phyloP scores from a whole-genome alignment of 1,140 invertebrate genomes.

The Polypedilum vanderplanki region DNA sequence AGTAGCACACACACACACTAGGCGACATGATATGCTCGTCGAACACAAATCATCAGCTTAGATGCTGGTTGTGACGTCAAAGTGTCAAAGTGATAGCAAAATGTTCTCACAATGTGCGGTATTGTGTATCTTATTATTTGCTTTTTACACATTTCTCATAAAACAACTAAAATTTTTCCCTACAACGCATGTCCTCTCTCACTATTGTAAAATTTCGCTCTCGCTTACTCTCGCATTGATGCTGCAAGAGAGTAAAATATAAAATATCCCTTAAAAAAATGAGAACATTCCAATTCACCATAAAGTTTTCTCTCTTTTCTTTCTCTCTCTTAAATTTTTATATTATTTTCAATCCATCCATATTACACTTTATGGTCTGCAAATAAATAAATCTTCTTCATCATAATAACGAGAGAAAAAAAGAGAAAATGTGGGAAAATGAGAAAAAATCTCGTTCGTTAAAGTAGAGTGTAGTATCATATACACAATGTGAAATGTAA shows the following conservation, averaged over 20 bases:
- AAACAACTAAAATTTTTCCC: not conserved
- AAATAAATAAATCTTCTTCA: no score
- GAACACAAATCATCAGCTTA: slow-evolving; percentile 25
- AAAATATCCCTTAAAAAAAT: not conserved
- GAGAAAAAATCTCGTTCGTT: no score
- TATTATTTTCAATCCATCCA: no score
- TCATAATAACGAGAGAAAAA: no score
- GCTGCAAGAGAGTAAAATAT: not conserved
- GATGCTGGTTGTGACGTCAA: slow-evolving; percentile 26
- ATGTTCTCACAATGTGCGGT: slow-evolving; percentile 1
- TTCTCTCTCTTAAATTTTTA: no score
- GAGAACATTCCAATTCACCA: not conserved
- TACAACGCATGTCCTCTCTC: not conserved
- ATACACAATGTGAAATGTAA: no score
- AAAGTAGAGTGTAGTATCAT: no score
- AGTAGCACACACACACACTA: not conserved
- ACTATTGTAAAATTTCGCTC: no score
- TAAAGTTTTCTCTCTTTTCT: not conserved
- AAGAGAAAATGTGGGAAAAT: no score
- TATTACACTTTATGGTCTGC: no score
- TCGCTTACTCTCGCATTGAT: not conserved
- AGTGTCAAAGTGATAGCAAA: not conserved
- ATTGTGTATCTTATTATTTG: not conserved
- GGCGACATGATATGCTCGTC: slow-evolving; percentile 2
- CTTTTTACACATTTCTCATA: not conserved